Conservation (phyloP, 2,113 vertebrate genomes). For the Chionodraco myersi region DNA sequence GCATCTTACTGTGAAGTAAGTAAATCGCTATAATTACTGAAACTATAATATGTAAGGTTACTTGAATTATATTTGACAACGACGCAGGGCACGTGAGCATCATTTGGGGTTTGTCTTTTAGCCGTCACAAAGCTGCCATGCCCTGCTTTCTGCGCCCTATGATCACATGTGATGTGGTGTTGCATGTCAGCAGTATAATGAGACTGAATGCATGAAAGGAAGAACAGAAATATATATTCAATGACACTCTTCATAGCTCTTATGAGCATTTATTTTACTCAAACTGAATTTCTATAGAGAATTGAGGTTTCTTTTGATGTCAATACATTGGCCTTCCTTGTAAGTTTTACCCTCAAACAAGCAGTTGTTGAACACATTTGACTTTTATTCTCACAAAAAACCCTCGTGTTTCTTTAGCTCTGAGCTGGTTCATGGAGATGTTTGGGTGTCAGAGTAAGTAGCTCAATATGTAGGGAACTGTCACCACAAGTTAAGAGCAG, state of each 20-base stretch:
- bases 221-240: constrained; percentile 29
- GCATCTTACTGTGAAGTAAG: constrained; percentile 9
- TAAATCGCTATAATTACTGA: neutral
- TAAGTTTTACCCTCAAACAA: neutral
- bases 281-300: constrained; percentile 10
- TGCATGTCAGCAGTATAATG: constrained; percentile 36
- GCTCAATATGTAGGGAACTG: neutral
- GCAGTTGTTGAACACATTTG: neutral
- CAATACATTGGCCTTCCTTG: neutral
- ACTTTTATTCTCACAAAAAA: constrained; percentile 4
- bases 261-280: neutral
- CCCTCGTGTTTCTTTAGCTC: constrained; percentile 1
- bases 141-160: constrained; percentile 32
- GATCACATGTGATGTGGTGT: constrained; percentile 35
- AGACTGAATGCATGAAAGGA: constrained; percentile 20
- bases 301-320: neutral
- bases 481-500: constrained; percentile 27
- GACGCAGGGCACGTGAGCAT: neutral
- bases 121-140: constrained; percentile 30
- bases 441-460: neutral
- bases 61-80: neutral
- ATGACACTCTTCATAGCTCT: constrained; percentile 8
- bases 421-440: constrained; percentile 1
- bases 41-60: too few species aligned
- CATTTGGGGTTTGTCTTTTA: constrained; percentile 23